Evolutionary conservation across 2,888 invertebrate genomes (phyloP).

Genomic region (Agriotes lineatus): DNA sequence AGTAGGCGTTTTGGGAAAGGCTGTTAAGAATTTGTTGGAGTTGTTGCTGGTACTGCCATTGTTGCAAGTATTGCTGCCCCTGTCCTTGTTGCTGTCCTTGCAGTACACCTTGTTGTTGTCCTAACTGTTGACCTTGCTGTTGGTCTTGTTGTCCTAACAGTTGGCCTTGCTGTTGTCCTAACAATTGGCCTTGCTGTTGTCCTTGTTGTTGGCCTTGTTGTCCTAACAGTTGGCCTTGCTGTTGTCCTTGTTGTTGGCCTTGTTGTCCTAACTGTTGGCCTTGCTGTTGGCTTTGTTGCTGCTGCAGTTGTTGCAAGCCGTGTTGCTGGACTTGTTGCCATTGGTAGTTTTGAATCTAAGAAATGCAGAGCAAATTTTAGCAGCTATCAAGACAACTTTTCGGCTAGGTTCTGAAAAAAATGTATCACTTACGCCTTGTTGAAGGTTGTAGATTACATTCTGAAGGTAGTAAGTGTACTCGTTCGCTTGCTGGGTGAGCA

Average conservation of each 20-base stretch:
- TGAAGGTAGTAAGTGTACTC: neutral
- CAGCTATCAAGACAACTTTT: no score
- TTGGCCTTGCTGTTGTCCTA: no score
- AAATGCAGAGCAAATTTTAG: neutral
- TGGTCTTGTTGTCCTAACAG: no score
- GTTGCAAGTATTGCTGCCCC: no score
- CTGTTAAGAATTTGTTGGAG: neutral
- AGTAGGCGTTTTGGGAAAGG: neutral
- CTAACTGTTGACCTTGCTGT: neutral
- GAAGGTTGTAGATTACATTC: neutral
- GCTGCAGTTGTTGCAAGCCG: no score
- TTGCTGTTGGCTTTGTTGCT: no score
- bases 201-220: neutral
- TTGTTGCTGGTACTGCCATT: no score
- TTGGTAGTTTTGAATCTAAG: neutral
- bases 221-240: neutral
- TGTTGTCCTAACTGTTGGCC: neutral
- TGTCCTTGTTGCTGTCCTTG: no score
- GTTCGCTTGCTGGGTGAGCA: neutral
- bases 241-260: neutral
- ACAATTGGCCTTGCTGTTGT: no score
- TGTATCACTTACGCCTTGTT: conserved; percentile 12
- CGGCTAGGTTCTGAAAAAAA: no score
- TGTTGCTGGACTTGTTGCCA: neutral
- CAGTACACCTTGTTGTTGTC: neutral